Base-by-base conservation (phyloP, 2,888 invertebrate genomes). In the Druceiella hillmani region DNA sequence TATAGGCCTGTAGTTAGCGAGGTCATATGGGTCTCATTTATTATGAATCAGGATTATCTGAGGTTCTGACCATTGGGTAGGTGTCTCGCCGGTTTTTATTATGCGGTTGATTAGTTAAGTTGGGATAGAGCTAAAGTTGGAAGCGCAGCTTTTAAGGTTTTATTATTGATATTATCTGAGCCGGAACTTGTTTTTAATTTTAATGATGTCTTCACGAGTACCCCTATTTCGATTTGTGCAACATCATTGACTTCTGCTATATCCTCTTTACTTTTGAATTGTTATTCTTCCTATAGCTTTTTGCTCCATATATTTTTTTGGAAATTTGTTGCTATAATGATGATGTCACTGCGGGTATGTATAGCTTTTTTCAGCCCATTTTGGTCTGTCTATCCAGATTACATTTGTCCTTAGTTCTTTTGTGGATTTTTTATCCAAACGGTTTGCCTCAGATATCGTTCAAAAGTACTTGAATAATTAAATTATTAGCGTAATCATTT, bases 381-480 rank as follows among this genome's bases (percentile, higher is more conserved):
- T 38, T 29, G 32, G 9, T 9, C 15, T 26, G 13, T 33, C 37
- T 2, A 37, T 38, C 43, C 41, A 39, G n/a, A 34, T 29, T 35
- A 40, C 40, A 22, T 38, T 26, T 32, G 35, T n/a, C 35, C 4
- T 33, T 4, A 41, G 25, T 39, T 40, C n/a, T n/a, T n/a, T n/a
- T n/a, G n/a, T n/a, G n/a, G n/a, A n/a, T n/a, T n/a, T 38, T 36
- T 43, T 9, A 36, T 30, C 15, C 38, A 38, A 17, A 40, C 38
- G 4, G 40, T 36, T 20, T 22, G 32, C 4, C 3, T 10, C n/a
- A 38, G 12, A 11, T 38, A 29, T 38, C 17, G 38, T 30, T 41
- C 41, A 3, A 35, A 27, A 9, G 27, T 38, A 2, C 35, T 25
- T 3, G 13, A 35, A 28, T 28, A 38, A n/a, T n/a, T n/a, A n/a